Percentiles rank a stretch among this genome's conserved stretches.
Conservation (phyloP, 2,113 vertebrate species). For the Rhagologus leucostigma region DNA sequence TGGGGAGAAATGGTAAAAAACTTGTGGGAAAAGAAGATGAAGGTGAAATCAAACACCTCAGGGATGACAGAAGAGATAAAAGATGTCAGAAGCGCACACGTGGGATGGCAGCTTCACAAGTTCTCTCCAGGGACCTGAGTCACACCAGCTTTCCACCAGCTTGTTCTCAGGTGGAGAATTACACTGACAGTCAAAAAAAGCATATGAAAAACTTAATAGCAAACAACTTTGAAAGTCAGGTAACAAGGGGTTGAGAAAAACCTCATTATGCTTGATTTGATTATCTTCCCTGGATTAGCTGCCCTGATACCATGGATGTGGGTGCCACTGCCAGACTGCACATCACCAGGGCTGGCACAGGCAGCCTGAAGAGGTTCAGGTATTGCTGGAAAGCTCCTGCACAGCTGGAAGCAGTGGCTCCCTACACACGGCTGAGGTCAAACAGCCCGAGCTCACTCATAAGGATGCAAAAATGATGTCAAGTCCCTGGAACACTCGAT, state of each 20-base stretch:
- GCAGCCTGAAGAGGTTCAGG: not conserved
- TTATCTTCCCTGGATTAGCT: not conserved
- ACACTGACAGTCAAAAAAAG: not conserved
- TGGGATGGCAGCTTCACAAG: not conserved
- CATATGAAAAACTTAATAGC: rapidly evolving
- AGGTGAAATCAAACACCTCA: not conserved
- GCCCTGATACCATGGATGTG: rapidly evolving
- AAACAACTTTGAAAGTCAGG: not conserved
- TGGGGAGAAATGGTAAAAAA: not conserved
- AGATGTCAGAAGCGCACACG: not conserved
- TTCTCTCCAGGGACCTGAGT: not conserved
- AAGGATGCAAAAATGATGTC: slow-evolving; percentile 23
- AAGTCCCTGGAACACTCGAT: not conserved
- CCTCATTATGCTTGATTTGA: not conserved
- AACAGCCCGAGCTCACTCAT: not conserved
- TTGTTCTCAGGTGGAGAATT: not conserved
- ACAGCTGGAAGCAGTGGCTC: slow-evolving; percentile 15
- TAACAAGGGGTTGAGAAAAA: not conserved
- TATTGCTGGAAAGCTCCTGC: not conserved
- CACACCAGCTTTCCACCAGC: not conserved
- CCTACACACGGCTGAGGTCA: not conserved
- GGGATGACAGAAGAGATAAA: not conserved
- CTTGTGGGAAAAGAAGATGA: not conserved
- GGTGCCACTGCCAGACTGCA: not conserved
- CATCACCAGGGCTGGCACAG: not conserved